phyloP scores from a whole-genome alignment of 2,797 vertebrate genomes.

The Sebastes nivosus region DNA sequence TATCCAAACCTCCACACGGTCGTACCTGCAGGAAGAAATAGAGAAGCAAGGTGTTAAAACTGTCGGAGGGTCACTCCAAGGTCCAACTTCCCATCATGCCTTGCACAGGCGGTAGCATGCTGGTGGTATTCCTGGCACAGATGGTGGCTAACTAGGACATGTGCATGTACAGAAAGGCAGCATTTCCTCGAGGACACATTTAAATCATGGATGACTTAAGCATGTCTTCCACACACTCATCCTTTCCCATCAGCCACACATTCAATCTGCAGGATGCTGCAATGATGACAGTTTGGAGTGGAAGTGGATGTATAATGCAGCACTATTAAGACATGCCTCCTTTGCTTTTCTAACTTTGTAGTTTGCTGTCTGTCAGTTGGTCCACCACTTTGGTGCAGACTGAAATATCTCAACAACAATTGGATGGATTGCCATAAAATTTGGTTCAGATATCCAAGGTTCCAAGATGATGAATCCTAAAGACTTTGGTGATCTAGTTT shows the following conservation, averaged over 20 bases:
- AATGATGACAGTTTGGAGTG: not conserved
- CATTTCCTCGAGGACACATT: conserved; percentile 62
- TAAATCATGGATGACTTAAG: conserved; percentile 69
- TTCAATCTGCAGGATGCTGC: conserved; percentile 19
- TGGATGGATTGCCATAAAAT: not conserved
- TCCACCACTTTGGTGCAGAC: not conserved
- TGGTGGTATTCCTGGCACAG: conserved; percentile 45
- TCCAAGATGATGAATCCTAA: not conserved
- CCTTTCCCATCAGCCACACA: not conserved
- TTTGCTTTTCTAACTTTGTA: not conserved
- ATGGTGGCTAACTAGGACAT: conserved; percentile 62
- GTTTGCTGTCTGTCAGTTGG: not conserved
- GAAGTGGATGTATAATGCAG: conserved; percentile 1
- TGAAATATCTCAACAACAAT: not conserved
- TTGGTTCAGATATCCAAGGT: not conserved
- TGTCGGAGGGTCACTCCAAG: conserved; percentile 27
- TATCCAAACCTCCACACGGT: conserved; percentile 33
- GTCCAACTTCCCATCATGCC: conserved; percentile 43
- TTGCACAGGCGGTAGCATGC: conserved; percentile 9
- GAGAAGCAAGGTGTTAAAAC: conserved; percentile 18
- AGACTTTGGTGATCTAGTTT: not conserved
- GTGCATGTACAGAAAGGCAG: conserved; percentile 42
- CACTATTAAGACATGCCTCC: not conserved
- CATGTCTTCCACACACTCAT: conserved; percentile 27
- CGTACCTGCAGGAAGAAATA: conserved; percentile 45